Percentiles rank a stretch among this genome's conserved stretches.
Evolutionary conservation across 2,113 vertebrate genomes (phyloP).

Genomic region (Conger conger): DNA sequence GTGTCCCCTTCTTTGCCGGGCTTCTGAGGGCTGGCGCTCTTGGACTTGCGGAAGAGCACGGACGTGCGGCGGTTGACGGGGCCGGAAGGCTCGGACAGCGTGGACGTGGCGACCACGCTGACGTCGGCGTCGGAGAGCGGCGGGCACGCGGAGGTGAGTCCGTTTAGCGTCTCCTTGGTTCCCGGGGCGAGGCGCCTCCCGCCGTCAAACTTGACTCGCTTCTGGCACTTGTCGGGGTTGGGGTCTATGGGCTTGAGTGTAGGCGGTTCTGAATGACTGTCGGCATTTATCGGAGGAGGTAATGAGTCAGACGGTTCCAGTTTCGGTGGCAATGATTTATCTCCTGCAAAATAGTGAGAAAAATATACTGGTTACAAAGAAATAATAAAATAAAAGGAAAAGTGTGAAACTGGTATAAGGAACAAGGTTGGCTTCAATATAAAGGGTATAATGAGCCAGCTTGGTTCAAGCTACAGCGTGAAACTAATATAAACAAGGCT

Average conservation of each 20-base stretch:
- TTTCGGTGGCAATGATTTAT: conserved; percentile 81
- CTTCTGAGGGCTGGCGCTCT: conserved; percentile 95
- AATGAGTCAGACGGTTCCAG: conserved; percentile 85
- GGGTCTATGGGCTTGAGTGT: conserved; percentile 80
- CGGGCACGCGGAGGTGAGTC: conserved; percentile 75
- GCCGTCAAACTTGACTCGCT: conserved; percentile 81
- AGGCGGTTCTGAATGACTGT: conserved; percentile 81
- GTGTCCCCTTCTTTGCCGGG: conserved; percentile 77
- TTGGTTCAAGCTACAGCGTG: not conserved
- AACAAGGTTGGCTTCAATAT: not conserved
- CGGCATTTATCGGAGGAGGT: conserved; percentile 78
- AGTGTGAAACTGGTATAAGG: not conserved
- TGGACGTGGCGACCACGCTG: conserved; percentile 78
- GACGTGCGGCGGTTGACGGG: conserved; percentile 85
- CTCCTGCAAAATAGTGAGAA: conserved; percentile 71
- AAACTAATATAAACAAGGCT: not conserved
- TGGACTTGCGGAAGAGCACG: conserved; percentile 90
- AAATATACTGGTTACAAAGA: not conserved
- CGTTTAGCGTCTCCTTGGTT: conserved; percentile 75
- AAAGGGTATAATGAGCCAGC: not conserved
- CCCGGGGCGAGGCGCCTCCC: conserved; percentile 80
- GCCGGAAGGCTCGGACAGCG: conserved; percentile 75
- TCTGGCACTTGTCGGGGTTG: conserved; percentile 76
- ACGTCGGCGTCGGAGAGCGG: conserved; percentile 74
- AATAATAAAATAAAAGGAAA: not conserved